These are phyloP conservation scores for Mylabris phalerata DNA, from an alignment of 1,140 invertebrate species.

Conservation along the genomic window DNA sequence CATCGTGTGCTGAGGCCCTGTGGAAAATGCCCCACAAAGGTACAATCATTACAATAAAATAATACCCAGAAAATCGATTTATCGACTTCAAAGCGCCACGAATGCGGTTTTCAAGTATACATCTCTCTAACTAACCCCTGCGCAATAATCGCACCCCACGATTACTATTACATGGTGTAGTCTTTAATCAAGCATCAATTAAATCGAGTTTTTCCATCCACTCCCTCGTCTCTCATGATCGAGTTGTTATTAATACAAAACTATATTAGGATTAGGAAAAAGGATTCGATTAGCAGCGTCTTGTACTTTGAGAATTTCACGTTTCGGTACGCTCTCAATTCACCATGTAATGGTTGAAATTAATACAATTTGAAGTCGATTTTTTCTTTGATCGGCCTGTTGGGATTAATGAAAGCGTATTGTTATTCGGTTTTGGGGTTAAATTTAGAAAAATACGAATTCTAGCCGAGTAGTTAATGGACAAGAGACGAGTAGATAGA, in stretches of 20 bases:
- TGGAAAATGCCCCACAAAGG: constrained; percentile 68
- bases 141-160: neutral
- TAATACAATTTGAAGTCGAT: constrained; percentile 42
- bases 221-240: constrained; percentile 22
- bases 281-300: neutral
- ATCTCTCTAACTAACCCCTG: too few relatives aligned
- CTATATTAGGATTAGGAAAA: too few relatives aligned
- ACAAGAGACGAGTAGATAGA: constrained; percentile 27
- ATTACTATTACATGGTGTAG: constrained; percentile 9
- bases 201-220: constrained; percentile 26
- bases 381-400: too few relatives aligned
- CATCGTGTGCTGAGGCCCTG: constrained; percentile 56
- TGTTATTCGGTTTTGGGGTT: too few relatives aligned
- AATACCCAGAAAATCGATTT: neutral
- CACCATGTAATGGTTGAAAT: constrained; percentile 45
- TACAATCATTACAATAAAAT: constrained; percentile 29
- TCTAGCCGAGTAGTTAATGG: constrained; percentile 24
- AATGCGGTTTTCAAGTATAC: neutral
- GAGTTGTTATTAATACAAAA: constrained; percentile 23
- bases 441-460: too few relatives aligned
- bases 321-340: constrained; percentile 44
- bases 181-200: constrained; percentile 37
- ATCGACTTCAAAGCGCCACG: constrained; percentile 1
- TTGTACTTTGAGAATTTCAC: constrained; percentile 33
- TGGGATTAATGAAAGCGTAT: too few relatives aligned